A percentile compares a stretch with the other conserved stretches of the same genome.
Evolutionary conservation across 2,797 vertebrate species (phyloP).

Genomic region (Gymnothorax reevesii): DNA sequence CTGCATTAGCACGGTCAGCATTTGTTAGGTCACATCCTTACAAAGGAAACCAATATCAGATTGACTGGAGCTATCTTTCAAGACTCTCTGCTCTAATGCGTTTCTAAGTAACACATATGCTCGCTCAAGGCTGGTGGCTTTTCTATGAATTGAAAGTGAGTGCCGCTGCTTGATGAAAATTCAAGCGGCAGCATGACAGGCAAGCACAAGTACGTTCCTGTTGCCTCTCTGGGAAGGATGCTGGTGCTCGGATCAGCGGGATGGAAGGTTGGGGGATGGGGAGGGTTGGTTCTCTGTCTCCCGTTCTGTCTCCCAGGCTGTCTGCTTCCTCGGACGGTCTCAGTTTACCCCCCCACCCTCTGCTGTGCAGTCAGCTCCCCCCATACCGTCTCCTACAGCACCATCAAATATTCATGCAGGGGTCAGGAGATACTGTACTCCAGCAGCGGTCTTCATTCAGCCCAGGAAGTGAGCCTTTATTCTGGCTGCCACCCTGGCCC

Average conservation of each 20-base stretch:
- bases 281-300: slow-evolving; percentile 25
- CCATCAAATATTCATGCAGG: slow-evolving; percentile 51
- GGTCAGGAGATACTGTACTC: slow-evolving; percentile 35
- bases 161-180: neutral
- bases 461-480: slow-evolving; percentile 25
- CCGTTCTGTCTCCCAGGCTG: slow-evolving; percentile 12
- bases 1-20: neutral
- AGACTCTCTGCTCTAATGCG: neutral
- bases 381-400: slow-evolving; percentile 37
- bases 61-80: neutral
- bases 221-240: slow-evolving; percentile 33
- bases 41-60: neutral
- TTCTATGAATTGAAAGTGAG: slow-evolving; percentile 26
- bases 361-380: slow-evolving; percentile 37
- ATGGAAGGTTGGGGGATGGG: neutral
- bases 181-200: neutral
- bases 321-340: slow-evolving; percentile 43
- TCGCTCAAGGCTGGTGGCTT: slow-evolving; percentile 29
- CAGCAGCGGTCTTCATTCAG: slow-evolving; percentile 13
- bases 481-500: neutral
- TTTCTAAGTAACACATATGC: slow-evolving; percentile 12
- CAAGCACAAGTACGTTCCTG: slow-evolving; percentile 24
- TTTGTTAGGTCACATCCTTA: neutral
- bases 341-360: slow-evolving; percentile 43
- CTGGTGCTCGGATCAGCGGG: slow-evolving; percentile 12